phyloP scores from a whole-genome alignment of 1,140 invertebrate species.

The Danaus melanippus region DNA sequence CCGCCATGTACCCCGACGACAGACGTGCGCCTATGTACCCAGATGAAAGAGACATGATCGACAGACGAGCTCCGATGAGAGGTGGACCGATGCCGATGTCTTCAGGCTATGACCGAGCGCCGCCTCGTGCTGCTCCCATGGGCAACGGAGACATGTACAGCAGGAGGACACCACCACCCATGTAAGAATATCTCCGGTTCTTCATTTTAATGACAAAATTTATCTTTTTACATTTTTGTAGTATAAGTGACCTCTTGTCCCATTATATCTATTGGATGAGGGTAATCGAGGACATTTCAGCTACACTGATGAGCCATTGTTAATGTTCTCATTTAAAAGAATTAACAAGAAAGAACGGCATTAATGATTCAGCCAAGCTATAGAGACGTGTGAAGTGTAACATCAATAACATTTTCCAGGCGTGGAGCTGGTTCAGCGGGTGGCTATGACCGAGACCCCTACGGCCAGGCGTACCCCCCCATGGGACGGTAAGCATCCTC shows the following conservation, averaged over 20 bases:
- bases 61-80: slow-evolving; percentile 40
- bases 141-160: slow-evolving; percentile 67
- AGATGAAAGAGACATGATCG: slow-evolving; percentile 61
- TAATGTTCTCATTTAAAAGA: too few species aligned
- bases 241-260: too few species aligned
- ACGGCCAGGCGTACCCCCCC: slow-evolving; percentile 63
- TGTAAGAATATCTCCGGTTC: slow-evolving; percentile 36
- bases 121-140: slow-evolving; percentile 46
- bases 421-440: slow-evolving; percentile 38
- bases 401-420: slow-evolving; percentile 34
- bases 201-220: too few species aligned
- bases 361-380: too few species aligned
- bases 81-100: slow-evolving; percentile 36
- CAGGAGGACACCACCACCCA: slow-evolving; percentile 59
- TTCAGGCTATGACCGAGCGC: slow-evolving; percentile 47
- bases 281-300: too few species aligned
- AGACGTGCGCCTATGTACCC: slow-evolving; percentile 55
- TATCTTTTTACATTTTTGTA: too few species aligned
- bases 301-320: too few species aligned
- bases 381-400: too few species aligned
- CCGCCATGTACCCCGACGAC: slow-evolving; percentile 54
- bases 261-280: too few species aligned
- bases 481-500: slow-evolving; percentile 60
- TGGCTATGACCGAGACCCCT: slow-evolving; percentile 61
- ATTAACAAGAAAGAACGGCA: too few species aligned